Evolutionary conservation across 2,888 invertebrate species (phyloP), one percentile per base, ranked within the genome.

Genomic region (Dicranocentrus wangi): DNA sequence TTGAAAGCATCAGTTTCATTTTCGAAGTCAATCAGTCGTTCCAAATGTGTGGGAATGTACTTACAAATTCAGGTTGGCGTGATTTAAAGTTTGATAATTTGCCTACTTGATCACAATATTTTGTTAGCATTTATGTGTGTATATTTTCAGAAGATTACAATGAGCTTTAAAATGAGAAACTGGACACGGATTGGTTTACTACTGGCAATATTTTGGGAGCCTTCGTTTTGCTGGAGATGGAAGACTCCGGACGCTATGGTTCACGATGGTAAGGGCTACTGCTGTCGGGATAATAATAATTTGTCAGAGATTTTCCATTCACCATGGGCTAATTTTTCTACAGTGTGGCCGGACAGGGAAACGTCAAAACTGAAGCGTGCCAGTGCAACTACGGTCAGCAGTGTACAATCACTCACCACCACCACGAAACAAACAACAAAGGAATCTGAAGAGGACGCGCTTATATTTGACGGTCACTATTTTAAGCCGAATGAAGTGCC

Each of bases 401-500:
- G 8, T 55, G 13, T 13, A 7, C 39, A 39, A 39, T 8, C 7
- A 39, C 39, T 8, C 8, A 10, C 39, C n/a, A 32, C n/a, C 3
- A 66, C 42, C n/a, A 8, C 25, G 42, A 2, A 8, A 1, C 27
- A 17, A 51, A 7, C 21, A 43, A 27, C 13, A 23, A 27, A 69
- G 13, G 77, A 70, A 5, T n/a, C n/a, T n/a, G 63, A 55, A n/a
- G 58, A 58, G 3, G 65, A 55, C 15, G 13, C 13, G 0, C 55
- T 78, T 10, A 32, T 78, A 27, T 78, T 78, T 43, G 78, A 78
- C 1, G 78, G 78, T 0, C 70, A 27, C 10, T 70, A 71, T 17
- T 78, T 71, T 21, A 71, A 78, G 17, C 66, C 78, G 0, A 58
- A 78, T 17, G 71, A 78, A 32, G 71, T 71, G 1, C 71, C 61